phyloP scores from a whole-genome alignment of 2,888 invertebrate species.

The Eupithecia inturbata region DNA sequence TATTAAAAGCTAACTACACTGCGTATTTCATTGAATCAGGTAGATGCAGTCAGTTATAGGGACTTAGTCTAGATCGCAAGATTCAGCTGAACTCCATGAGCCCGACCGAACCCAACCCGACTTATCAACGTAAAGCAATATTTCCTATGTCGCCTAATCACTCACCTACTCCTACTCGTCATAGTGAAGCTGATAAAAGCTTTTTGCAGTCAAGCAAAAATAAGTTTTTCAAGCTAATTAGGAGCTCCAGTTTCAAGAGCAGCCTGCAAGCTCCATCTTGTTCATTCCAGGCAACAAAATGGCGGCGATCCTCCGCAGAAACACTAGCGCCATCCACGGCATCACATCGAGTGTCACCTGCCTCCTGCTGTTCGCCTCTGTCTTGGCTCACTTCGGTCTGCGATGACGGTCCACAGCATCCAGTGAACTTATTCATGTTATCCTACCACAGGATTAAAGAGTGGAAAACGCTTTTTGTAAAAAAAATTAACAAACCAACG shows the following conservation, averaged over 20 bases:
- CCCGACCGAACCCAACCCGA: too few species aligned
- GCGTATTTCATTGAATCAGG: too few species aligned
- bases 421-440: neutral
- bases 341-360: constrained; percentile 77
- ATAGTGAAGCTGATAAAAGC: neutral
- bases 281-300: constrained; percentile 77
- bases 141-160: too few species aligned
- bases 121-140: too few species aligned
- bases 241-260: neutral
- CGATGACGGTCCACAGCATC: constrained; percentile 75
- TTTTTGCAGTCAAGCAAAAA: neutral
- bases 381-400: constrained; percentile 70
- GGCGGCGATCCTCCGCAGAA: constrained; percentile 79
- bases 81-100: too few species aligned
- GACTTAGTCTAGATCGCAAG: too few species aligned
- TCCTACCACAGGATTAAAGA: neutral
- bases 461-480: neutral
- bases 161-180: too few species aligned
- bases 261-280: constrained; percentile 17
- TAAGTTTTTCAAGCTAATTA: neutral
- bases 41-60: too few species aligned
- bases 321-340: constrained; percentile 79
- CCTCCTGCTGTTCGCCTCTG: constrained; percentile 69
- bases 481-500: neutral
- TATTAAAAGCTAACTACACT: neutral